Evolutionary conservation across 2,113 vertebrate species (phyloP).

Genomic region (Petrocephalus microphthalmus): DNA sequence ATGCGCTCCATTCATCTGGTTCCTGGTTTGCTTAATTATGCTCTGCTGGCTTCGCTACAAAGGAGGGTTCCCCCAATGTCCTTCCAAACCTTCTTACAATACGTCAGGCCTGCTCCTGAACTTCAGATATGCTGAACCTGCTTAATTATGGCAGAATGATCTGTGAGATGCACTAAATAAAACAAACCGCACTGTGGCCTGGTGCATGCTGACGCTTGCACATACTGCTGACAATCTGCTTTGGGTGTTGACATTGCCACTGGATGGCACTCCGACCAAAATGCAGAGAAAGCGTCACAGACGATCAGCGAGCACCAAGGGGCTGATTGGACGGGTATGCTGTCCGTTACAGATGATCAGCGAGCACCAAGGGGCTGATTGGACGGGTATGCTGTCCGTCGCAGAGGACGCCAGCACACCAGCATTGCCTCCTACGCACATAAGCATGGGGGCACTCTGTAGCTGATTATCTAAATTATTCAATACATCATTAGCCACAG

Average conservation of each 20-base stretch:
- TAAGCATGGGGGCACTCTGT: neutral
- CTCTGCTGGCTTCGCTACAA: conserved; percentile 62
- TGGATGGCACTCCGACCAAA: neutral
- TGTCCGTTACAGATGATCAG: neutral
- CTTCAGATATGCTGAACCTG: neutral
- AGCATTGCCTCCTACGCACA: neutral
- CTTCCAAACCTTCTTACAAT: neutral
- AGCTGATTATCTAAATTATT: conserved; percentile 43
- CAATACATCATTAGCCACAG: conserved; percentile 41
- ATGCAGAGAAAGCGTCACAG: neutral
- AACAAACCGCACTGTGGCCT: neutral
- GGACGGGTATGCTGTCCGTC: neutral
- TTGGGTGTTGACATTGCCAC: neutral
- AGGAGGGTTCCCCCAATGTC: conserved; percentile 53
- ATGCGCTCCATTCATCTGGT: conserved; percentile 60
- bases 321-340: neutral
- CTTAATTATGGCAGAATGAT: neutral
- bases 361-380: neutral
- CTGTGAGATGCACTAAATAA: neutral
- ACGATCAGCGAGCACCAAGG: neutral
- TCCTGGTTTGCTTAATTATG: conserved; percentile 68
- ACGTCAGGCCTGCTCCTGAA: neutral
- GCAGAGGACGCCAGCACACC: neutral
- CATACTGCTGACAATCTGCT: neutral
- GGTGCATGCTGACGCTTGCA: neutral